These are phyloP conservation scores for Gallinago nigripennis DNA, from an alignment of 2,797 vertebrate genomes.

Conservation along the genomic window DNA sequence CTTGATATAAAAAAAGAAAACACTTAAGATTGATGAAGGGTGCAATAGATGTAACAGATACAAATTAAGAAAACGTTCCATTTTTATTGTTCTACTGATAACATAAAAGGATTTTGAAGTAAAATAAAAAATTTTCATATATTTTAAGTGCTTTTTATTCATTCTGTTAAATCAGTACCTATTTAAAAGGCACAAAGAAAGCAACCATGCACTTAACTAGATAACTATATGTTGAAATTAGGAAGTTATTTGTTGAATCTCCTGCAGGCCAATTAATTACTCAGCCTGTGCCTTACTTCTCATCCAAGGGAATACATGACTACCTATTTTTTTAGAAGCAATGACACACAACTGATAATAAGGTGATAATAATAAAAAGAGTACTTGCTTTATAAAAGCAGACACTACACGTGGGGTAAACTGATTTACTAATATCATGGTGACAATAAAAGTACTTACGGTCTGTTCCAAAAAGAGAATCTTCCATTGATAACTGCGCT, in stretches of 20 bases:
- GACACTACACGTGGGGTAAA: background rate
- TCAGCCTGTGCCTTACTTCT: background rate
- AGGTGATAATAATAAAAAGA: background rate
- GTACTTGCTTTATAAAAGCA: background rate
- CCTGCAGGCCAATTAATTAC: background rate
- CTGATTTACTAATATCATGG: background rate
- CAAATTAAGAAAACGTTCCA: background rate
- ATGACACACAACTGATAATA: background rate
- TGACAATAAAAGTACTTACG: slow-evolving; percentile 70
- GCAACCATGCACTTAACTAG: background rate
- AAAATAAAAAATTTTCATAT: background rate
- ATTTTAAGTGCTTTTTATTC: background rate
- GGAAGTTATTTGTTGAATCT: background rate
- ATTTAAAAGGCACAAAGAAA: background rate
- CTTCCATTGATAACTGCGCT: slow-evolving; percentile 83
- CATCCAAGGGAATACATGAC: background rate
- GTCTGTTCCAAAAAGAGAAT: slow-evolving; percentile 77
- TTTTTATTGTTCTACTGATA: background rate
- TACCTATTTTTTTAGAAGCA: background rate
- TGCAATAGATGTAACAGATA: background rate
- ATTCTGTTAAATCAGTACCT: background rate
- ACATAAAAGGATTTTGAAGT: background rate
- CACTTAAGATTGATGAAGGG: background rate
- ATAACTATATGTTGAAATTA: background rate
- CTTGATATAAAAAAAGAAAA: background rate